These are phyloP conservation scores for Xestoiulus laeticollis DNA, from an alignment of 2,888 invertebrate genomes.

Conservation along the genomic window DNA sequence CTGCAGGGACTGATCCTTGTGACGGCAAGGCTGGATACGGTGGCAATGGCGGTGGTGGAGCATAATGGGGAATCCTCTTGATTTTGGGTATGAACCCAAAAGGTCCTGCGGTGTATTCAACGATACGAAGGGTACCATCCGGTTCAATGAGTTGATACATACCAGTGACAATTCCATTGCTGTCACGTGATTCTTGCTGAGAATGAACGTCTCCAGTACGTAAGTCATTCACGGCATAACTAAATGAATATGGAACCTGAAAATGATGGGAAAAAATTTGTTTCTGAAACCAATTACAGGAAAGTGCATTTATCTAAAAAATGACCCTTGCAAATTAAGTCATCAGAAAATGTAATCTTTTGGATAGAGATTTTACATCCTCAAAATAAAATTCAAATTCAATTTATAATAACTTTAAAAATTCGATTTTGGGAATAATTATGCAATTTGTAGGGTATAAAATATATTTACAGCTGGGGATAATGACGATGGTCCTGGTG, in stretches of 20 bases:
- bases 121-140: conserved; percentile 85
- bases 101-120: conserved; percentile 81
- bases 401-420: too few species aligned
- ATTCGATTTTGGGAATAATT: too few species aligned
- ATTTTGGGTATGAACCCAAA: conserved; percentile 83
- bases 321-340: too few species aligned
- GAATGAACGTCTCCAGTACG: conserved; percentile 83
- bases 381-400: too few species aligned
- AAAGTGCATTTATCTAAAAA: too few species aligned
- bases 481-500: background rate
- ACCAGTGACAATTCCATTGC: conserved; percentile 79
- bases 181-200: conserved; percentile 86
- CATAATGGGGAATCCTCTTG: conserved; percentile 54
- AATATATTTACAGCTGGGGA: background rate
- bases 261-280: too few species aligned
- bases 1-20: background rate
- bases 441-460: background rate
- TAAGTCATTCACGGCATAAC: conserved; percentile 84
- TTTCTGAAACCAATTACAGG: too few species aligned
- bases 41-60: conserved; percentile 55
- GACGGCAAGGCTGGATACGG: conserved; percentile 27
- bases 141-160: conserved; percentile 85
- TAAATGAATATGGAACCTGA: conserved; percentile 79
- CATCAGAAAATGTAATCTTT: too few species aligned
- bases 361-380: too few species aligned